These are phyloP conservation scores for Cryptocephalus primarius DNA, from an alignment of 2,888 invertebrate species.

Conservation along the genomic window DNA sequence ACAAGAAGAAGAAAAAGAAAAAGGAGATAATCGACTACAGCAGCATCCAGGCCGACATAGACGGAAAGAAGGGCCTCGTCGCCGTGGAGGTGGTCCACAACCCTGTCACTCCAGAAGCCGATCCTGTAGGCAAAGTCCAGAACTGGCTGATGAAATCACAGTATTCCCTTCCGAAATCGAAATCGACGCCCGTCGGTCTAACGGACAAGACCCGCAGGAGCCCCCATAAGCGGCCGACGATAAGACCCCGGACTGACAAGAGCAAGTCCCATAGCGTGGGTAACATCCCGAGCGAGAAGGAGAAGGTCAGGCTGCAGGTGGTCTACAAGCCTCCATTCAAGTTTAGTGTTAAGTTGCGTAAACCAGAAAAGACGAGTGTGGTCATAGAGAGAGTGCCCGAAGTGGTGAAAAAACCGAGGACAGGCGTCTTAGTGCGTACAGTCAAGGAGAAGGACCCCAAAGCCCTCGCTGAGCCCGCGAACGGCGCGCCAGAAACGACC, in stretches of 20 bases:
- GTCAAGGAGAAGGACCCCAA: constrained; percentile 9
- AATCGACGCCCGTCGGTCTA: constrained; percentile 70
- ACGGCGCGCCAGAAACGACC: background rate
- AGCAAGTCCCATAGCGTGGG: constrained; percentile 57
- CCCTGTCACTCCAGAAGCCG: constrained; percentile 34
- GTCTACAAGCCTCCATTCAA: constrained; percentile 82
- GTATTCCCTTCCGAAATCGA: constrained; percentile 63
- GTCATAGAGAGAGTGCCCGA: constrained; percentile 47
- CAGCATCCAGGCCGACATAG: constrained; percentile 50
- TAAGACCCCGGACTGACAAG: constrained; percentile 41
- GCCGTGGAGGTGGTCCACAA: constrained; percentile 36
- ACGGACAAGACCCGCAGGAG: constrained; percentile 46
- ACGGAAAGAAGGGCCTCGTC: constrained; percentile 40
- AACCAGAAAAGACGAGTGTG: constrained; percentile 56
- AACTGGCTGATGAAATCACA: constrained; percentile 74
- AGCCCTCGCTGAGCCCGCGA: constrained; percentile 1
- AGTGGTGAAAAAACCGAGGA: constrained; percentile 27
- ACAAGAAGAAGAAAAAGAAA: constrained; percentile 48
- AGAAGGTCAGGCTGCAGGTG: constrained; percentile 69
- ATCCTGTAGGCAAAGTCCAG: constrained; percentile 68
- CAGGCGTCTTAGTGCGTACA: constrained; percentile 40
- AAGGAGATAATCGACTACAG: constrained; percentile 75
- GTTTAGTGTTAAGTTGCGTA: constrained; percentile 69
- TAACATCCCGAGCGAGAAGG: constrained; percentile 48
- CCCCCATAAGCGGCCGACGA: constrained; percentile 36